A percentile compares a stretch with the other conserved stretches of the same genome.
Conservation (phyloP, 2,113 vertebrate genomes). For the Myotis yumanensis region DNA sequence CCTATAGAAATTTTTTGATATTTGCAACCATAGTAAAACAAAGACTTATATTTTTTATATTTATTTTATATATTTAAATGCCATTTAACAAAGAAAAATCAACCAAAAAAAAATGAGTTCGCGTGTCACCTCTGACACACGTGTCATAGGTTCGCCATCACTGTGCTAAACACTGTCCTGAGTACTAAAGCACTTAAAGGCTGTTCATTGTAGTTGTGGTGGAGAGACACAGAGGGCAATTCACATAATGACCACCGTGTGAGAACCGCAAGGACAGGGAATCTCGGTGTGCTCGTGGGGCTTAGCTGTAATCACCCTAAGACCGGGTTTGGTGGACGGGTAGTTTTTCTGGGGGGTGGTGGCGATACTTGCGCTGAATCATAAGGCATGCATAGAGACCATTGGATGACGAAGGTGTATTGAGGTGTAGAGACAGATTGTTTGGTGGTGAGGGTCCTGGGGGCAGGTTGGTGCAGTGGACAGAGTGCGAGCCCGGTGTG, state of each 20-base stretch:
- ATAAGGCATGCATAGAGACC: background rate
- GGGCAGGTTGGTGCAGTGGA: background rate
- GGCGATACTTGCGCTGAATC: background rate
- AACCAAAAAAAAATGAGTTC: too few relatives aligned
- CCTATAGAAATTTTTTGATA: too few relatives aligned
- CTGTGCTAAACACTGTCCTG: background rate
- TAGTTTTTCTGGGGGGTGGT: background rate
- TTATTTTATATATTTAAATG: too few relatives aligned
- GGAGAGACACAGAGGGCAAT: background rate
- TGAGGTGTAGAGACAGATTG: background rate
- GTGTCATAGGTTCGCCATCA: too few relatives aligned
- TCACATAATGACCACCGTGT: background rate
- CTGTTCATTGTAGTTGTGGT: background rate
- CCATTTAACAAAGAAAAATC: too few relatives aligned
- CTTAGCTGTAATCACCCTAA: background rate
- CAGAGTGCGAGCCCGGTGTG: background rate
- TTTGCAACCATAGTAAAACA: too few relatives aligned
- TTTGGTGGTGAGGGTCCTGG: too few relatives aligned
- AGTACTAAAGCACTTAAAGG: background rate
- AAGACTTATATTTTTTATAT: too few relatives aligned
- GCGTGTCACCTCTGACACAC: too few relatives aligned
- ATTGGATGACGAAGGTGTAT: background rate
- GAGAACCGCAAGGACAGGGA: background rate
- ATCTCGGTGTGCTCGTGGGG: too few relatives aligned
- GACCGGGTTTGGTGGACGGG: background rate